Evolutionary conservation across 2,888 invertebrate species (phyloP).

Genomic region (Eugnorisma glareosa): DNA sequence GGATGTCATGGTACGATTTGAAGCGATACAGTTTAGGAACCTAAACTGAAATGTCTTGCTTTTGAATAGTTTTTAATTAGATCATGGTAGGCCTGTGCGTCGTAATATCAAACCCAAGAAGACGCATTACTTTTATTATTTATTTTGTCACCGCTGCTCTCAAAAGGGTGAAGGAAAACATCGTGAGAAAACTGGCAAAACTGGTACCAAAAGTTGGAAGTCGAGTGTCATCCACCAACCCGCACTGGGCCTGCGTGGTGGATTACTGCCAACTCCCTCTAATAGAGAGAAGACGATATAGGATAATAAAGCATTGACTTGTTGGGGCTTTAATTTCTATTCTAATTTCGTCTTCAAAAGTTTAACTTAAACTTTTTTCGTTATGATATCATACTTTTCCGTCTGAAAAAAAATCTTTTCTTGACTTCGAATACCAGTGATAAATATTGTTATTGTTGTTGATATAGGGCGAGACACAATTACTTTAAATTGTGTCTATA

Average conservation of each 20-base stretch:
- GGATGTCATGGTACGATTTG: too few relatives aligned
- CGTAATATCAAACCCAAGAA: background rate
- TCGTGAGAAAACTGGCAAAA: background rate
- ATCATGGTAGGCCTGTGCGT: too few relatives aligned
- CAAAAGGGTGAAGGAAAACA: background rate
- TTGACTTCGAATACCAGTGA: background rate
- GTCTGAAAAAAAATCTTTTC: background rate
- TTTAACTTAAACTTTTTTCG: background rate
- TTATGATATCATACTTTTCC: too few relatives aligned
- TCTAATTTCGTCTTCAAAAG: background rate
- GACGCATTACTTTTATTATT: background rate
- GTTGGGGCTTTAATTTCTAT: background rate
- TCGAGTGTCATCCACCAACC: background rate
- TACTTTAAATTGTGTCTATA: too few relatives aligned
- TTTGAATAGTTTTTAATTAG: too few relatives aligned
- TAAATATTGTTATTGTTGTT: too few relatives aligned
- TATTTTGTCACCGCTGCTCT: background rate
- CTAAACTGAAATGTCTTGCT: too few relatives aligned
- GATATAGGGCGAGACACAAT: too few relatives aligned
- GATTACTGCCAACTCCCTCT: background rate
- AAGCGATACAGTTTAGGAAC: too few relatives aligned
- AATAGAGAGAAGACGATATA: background rate
- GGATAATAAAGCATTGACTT: background rate
- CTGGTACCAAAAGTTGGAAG: background rate
- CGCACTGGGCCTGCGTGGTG: background rate